phyloP scores from a whole-genome alignment of 92 coral and sea anemone species.

The Muricea muricata region DNA sequence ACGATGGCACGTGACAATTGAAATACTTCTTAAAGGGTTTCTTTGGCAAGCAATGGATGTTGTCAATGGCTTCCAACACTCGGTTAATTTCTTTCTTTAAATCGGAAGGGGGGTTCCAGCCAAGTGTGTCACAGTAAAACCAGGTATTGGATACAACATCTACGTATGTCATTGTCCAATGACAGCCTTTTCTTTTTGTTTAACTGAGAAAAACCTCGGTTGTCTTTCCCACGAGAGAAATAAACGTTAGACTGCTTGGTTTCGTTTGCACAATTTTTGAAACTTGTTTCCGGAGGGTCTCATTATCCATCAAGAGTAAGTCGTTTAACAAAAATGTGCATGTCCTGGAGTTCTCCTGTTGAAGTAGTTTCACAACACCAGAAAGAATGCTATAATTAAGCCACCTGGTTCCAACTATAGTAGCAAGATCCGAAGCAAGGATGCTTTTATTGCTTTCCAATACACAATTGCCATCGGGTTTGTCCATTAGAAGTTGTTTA shows the following conservation, averaged over 20 bases:
- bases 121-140: conserved; percentile 64
- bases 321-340: conserved; percentile 46
- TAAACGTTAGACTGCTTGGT: conserved; percentile 37
- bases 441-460: conserved; percentile 28
- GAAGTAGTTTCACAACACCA: conserved; percentile 40
- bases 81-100: conserved; percentile 31
- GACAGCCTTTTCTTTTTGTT: conserved; percentile 51
- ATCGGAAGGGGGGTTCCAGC: conserved; percentile 53
- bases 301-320: conserved; percentile 50
- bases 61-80: conserved; percentile 23
- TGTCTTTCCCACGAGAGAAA: conserved; percentile 39
- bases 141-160: conserved; percentile 54
- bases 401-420: conserved; percentile 43
- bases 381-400: conserved; percentile 32
- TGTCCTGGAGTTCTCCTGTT: conserved; percentile 13
- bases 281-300: conserved; percentile 32
- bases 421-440: conserved; percentile 53
- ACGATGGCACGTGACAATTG: neutral
- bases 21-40: too few relatives aligned
- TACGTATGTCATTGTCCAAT: conserved; percentile 63
- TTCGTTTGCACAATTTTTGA: conserved; percentile 1
- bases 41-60: too few relatives aligned
- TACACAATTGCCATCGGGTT: conserved; percentile 44
- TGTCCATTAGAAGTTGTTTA: conserved; percentile 8
- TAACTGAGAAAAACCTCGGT: conserved; percentile 52